Evolutionary conservation across 1,140 invertebrate genomes (phyloP).

Genomic region (Ceratitis capitata): DNA sequence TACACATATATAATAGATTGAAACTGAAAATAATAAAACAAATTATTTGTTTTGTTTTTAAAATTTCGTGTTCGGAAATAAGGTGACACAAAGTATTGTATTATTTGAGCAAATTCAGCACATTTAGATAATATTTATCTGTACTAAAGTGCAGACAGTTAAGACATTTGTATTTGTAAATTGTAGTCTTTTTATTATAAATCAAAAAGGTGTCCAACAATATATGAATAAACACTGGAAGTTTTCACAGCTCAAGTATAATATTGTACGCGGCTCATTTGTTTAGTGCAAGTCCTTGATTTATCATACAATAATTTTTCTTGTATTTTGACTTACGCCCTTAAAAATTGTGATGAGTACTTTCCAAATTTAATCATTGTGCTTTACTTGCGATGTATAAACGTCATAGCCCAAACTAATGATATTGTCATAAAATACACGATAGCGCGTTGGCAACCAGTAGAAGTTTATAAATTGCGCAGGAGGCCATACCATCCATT

Average conservation of each 20-base stretch:
- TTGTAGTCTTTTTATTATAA: neutral
- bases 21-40: neutral
- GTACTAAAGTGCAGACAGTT: too few relatives aligned
- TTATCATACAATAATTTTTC: neutral
- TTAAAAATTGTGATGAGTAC: neutral
- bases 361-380: slow-evolving; percentile 58
- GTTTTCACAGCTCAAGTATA: neutral
- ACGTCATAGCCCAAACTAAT: slow-evolving; percentile 91
- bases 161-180: neutral
- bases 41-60: neutral
- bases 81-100: neutral
- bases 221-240: neutral
- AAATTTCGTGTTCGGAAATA: neutral
- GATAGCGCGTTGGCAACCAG: slow-evolving; percentile 81
- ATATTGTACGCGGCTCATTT: neutral
- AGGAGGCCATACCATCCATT: slow-evolving; percentile 86
- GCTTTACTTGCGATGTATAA: slow-evolving; percentile 92
- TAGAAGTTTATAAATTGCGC: slow-evolving; percentile 91
- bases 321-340: neutral
- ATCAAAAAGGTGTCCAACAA: neutral
- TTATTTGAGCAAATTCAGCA: neutral
- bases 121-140: neutral
- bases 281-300: neutral
- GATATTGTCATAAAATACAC: slow-evolving; percentile 90
- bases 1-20: neutral